Evolutionary conservation across 2,113 vertebrate genomes (phyloP), one percentile per base, ranked within the genome.

Genomic region (Pogona vitticeps): DNA sequence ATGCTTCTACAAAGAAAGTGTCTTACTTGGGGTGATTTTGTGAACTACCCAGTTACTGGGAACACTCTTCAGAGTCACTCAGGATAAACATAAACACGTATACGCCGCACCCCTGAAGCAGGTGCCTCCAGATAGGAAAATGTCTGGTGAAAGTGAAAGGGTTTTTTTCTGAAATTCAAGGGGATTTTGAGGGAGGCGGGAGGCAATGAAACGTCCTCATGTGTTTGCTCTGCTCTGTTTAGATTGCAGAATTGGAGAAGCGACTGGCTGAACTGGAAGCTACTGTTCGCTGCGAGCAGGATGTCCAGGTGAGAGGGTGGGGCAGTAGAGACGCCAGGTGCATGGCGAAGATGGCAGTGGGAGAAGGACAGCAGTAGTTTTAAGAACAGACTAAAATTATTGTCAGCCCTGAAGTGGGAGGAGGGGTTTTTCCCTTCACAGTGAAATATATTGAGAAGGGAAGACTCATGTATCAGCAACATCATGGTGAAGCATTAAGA

Each of bases 181-280:
- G 18, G 33, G 1, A 3, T 61, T 77, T 67, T 18, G 26, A 1
- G 40, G 21, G 3, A 15, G n/a, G 42, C 2, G 67, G 18, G 23
- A 42, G 61, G 72, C 12, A 3, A 3, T 10, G 6, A 80, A 72
- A 4, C 28, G 31, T 56, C 18, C n/a, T 63, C 52, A 72, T 33
- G 38, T 52, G 31, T 46, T 80, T n/a, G 3, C 21, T 80, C n/a
- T 82, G 40, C 52, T 42, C 28, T 93, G 70, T 85, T 6, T 89
- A 99, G 98, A 94, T 98, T 42, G 97, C 97, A 0, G 98, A 98
- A 94, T 92, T 99, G 92, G 98, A 98, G 96, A 98, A 97, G 95
- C 96, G 98, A 59, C 96, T 99, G 73, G 97, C 97, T 2, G 98
- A 98, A 93, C 95, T 99, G 94, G 98, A 99, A 94, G 96, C 95